These are phyloP conservation scores for Sceloporus undulatus DNA, from an alignment of 2,113 vertebrate species.

Conservation along the genomic window DNA sequence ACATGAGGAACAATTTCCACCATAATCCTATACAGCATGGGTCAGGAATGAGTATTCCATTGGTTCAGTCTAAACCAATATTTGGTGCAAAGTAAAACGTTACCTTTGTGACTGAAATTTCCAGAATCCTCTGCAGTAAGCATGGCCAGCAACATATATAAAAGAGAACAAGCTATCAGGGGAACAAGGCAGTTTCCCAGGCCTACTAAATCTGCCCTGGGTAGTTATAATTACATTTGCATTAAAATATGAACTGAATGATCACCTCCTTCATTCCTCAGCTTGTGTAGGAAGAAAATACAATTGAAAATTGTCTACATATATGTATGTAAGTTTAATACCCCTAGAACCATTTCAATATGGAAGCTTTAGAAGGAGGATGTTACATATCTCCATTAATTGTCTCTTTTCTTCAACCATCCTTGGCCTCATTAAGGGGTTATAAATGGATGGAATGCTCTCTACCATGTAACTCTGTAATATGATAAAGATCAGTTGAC, in stretches of 20 bases:
- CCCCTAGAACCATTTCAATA: not conserved
- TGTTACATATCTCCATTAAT: slow-evolving; percentile 32
- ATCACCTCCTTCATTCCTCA: no score
- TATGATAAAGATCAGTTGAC: slow-evolving; percentile 29
- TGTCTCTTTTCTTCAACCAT: slow-evolving; percentile 18
- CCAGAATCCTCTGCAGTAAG: no score
- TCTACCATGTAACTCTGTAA: not conserved
- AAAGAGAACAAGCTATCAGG: no score
- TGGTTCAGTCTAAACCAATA: no score
- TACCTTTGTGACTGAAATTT: no score
- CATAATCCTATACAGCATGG: not conserved
- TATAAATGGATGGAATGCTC: slow-evolving; percentile 16
- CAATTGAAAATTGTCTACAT: not conserved
- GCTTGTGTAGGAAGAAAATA: not conserved
- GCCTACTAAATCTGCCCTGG: no score
- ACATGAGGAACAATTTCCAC: not conserved
- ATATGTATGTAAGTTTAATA: not conserved
- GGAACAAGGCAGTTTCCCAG: no score
- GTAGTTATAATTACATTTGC: no score
- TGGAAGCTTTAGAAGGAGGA: slow-evolving; percentile 43
- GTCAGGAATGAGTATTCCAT: not conserved
- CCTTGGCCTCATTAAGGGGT: not conserved
- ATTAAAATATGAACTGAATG: no score
- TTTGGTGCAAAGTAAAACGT: no score
- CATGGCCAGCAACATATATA: no score